Evolutionary conservation across 1,140 invertebrate species (phyloP).

Genomic region (Lethrus apterus): DNA sequence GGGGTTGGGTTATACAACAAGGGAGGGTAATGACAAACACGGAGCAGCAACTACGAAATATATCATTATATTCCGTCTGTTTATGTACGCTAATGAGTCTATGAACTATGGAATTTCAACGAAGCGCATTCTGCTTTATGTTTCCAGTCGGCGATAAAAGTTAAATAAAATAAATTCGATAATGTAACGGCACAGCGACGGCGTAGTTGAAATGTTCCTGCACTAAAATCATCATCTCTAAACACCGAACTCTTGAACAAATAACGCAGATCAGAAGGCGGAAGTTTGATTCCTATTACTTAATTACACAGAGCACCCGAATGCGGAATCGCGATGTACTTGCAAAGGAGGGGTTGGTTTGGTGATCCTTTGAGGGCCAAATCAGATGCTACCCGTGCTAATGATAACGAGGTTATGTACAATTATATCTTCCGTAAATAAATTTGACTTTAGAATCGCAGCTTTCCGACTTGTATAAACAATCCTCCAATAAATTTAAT

Average conservation of each 20-base stretch:
- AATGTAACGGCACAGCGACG: too few species aligned
- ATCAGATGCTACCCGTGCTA: conserved; percentile 22
- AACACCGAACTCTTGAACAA: conserved; percentile 28
- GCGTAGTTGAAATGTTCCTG: too few species aligned
- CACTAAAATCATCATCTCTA: background rate
- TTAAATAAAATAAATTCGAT: too few species aligned
- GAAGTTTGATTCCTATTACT: conserved; percentile 39
- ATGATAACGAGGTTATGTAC: conserved; percentile 39
- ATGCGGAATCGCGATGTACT: conserved; percentile 20
- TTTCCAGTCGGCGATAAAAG: too few species aligned
- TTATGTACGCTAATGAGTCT: too few species aligned
- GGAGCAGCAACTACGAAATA: too few species aligned
- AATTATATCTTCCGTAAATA: conserved; percentile 39
- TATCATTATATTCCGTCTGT: too few species aligned
- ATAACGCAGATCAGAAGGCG: conserved; percentile 35
- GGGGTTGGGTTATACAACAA: too few species aligned
- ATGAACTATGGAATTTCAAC: too few species aligned
- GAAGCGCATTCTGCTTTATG: too few species aligned
- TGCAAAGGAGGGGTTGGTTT: conserved; percentile 16
- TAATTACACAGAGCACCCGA: conserved; percentile 38
- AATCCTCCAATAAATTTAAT: conserved; percentile 10
- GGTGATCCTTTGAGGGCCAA: conserved; percentile 21
- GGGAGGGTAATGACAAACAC: too few species aligned
- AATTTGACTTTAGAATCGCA: conserved; percentile 4
- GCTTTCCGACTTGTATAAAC: conserved; percentile 7